Conservation (phyloP, 2,888 invertebrate species). For the Melanostoma mellinum region DNA sequence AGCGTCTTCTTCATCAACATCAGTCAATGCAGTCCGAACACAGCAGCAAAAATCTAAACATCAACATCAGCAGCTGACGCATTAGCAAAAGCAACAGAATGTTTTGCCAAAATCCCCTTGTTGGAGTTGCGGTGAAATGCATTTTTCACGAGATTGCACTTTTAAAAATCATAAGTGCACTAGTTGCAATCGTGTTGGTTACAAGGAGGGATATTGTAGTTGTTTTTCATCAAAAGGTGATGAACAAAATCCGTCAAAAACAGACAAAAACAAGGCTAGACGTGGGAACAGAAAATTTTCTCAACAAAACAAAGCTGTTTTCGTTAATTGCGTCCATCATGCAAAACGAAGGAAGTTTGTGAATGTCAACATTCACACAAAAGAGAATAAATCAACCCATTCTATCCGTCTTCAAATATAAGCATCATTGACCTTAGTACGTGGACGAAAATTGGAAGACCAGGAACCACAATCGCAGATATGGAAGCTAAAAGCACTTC, state of each 20-base stretch:
- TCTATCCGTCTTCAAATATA: too few species aligned
- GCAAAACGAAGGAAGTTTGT: too few species aligned
- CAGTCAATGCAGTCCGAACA: not conserved
- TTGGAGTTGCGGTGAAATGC: slow-evolving; percentile 6
- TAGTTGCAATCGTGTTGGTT: slow-evolving; percentile 3
- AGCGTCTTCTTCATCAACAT: not conserved
- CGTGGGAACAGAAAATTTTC: not conserved
- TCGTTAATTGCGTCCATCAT: not conserved
- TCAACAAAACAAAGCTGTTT: not conserved
- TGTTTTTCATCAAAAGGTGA: slow-evolving; percentile 15
- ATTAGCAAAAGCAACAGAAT: not conserved
- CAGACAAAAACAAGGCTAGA: not conserved
- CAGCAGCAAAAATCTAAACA: not conserved
- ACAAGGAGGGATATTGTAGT: slow-evolving; percentile 16
- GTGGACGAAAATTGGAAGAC: too few species aligned
- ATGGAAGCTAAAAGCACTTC: too few species aligned
- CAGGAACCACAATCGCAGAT: too few species aligned
- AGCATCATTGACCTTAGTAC: too few species aligned
- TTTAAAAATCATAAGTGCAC: slow-evolving; percentile 11
- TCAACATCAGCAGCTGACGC: not conserved
- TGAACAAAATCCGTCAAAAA: not conserved
- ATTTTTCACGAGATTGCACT: slow-evolving; percentile 12
- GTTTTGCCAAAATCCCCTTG: not conserved
- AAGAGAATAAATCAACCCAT: too few species aligned
- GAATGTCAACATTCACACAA: too few species aligned